Percentiles rank a stretch among this genome's conserved stretches.
Conservation (phyloP, 2,888 invertebrate genomes). For the Busseola fusca region DNA sequence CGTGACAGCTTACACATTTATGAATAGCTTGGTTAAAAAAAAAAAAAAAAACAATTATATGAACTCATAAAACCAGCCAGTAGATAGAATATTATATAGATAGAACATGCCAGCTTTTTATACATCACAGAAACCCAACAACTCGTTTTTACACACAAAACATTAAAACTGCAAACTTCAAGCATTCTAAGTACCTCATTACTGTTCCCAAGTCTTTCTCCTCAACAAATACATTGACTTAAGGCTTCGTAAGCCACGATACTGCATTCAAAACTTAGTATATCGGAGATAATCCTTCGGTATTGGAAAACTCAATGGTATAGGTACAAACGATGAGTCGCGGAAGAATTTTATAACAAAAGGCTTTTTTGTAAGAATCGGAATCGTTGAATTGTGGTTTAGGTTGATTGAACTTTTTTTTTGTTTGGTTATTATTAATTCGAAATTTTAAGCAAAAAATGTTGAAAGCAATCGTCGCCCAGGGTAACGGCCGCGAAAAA, state of each 20-base stretch:
- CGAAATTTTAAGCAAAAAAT: too few species aligned
- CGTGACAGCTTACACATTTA: too few species aligned
- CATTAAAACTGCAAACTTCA: constrained; percentile 12
- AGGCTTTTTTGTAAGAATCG: constrained; percentile 4
- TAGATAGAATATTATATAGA: too few species aligned
- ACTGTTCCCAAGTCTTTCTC: constrained; percentile 26
- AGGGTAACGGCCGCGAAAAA: too few species aligned
- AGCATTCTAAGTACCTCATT: constrained; percentile 38
- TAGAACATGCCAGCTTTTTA: neutral
- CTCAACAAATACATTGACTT: constrained; percentile 42
- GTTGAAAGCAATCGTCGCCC: too few species aligned
- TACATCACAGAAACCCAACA: neutral
- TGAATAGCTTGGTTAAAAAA: too few species aligned
- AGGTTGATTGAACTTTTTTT: neutral
- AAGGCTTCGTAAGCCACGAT: constrained; percentile 38
- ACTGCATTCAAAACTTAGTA: constrained; percentile 55
- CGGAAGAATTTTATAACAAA: constrained; percentile 25
- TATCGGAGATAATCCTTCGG: constrained; percentile 50
- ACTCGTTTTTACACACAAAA: neutral
- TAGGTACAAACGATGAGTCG: constrained; percentile 21
- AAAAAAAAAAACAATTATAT: too few species aligned
- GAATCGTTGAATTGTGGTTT: neutral
- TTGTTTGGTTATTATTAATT: neutral
- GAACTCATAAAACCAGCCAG: too few species aligned
- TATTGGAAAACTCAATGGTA: constrained; percentile 52